Evolutionary conservation across 2,888 invertebrate species (phyloP).

Genomic region (Cancer borealis): DNA sequence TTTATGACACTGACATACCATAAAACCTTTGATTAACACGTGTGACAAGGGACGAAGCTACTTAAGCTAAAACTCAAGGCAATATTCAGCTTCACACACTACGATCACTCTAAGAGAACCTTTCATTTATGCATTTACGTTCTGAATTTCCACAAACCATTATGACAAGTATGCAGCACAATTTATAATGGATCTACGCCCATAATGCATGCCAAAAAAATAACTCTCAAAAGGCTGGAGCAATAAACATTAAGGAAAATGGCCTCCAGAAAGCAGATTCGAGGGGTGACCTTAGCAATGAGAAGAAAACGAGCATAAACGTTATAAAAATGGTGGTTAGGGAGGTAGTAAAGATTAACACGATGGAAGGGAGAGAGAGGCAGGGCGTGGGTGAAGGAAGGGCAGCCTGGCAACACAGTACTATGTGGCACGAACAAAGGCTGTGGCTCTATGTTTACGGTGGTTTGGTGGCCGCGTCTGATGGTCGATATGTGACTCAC

Average conservation of each 20-base stretch:
- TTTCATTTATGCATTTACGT: neutral
- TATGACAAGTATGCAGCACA: neutral
- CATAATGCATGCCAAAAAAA: neutral
- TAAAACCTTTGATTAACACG: no score
- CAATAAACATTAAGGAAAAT: neutral
- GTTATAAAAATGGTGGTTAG: neutral
- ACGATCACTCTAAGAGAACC: neutral
- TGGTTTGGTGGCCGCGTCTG: conserved; percentile 8
- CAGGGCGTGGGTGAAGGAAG: neutral
- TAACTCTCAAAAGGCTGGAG: neutral
- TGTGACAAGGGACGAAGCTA: no score
- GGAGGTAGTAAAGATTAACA: neutral
- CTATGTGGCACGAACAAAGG: neutral
- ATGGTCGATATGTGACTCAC: conserved; percentile 31
- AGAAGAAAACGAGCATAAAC: neutral
- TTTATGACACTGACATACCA: no score
- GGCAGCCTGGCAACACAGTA: neutral
- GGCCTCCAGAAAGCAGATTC: neutral
- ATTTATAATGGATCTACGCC: neutral
- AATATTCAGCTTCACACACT: neutral
- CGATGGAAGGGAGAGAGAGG: neutral
- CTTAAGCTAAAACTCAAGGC: neutral
- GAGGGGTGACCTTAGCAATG: neutral
- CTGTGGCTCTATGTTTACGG: neutral
- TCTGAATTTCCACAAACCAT: neutral